Conservation (phyloP, 2,888 invertebrate species). For the Prosapia bicincta region DNA sequence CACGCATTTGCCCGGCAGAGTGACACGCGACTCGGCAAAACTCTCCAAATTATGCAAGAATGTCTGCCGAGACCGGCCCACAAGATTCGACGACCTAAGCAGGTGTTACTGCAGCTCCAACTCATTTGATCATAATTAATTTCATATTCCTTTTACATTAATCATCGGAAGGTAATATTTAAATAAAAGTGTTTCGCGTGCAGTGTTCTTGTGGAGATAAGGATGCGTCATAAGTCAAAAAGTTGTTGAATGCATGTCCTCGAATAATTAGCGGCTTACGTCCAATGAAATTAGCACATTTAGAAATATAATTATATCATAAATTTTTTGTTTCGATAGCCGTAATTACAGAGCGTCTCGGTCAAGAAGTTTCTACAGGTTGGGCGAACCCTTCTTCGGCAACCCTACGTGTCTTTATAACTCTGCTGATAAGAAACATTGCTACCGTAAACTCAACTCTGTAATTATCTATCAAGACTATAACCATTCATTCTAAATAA, state of each 20-base stretch:
- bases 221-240: not conserved
- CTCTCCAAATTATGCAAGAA: not conserved
- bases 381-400: not conserved
- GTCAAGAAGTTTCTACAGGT: not conserved
- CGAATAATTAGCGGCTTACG: not conserved
- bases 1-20: too few relatives aligned
- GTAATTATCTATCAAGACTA: not conserved
- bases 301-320: not conserved
- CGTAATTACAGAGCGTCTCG: not conserved
- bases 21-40: not conserved
- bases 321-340: not conserved
- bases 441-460: not conserved
- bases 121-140: not conserved
- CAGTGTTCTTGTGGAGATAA: not conserved
- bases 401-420: not conserved
- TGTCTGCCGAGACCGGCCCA: not conserved
- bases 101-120: not conserved
- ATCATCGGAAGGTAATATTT: not conserved
- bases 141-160: not conserved
- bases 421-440: not conserved
- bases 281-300: not conserved
- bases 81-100: not conserved
- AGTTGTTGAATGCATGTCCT: not conserved
- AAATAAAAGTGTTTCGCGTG: not conserved
- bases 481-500: too few relatives aligned